Percentiles rank a stretch among this genome's conserved stretches.
Conservation (phyloP, 2,113 vertebrate genomes). For the Anolis carolinensis region DNA sequence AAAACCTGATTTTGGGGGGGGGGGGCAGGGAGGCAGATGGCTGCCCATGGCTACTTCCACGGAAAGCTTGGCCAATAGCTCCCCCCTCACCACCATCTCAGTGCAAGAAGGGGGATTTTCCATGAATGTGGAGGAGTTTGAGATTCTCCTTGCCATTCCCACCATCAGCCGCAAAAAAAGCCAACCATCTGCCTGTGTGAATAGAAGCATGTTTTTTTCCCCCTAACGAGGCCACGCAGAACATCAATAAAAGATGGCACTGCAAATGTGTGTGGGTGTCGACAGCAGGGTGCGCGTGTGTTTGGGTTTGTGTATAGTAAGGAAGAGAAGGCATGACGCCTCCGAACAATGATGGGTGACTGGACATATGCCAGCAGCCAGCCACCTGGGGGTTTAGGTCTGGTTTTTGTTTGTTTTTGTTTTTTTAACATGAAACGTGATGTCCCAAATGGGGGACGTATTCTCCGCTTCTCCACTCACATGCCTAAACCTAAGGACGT, state of each 20-base stretch:
- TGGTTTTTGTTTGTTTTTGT: background rate
- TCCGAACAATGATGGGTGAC: background rate
- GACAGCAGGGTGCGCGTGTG: slow-evolving; percentile 18
- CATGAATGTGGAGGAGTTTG: background rate
- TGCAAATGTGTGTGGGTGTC: slow-evolving; percentile 21
- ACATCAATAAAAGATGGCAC: slow-evolving; percentile 38
- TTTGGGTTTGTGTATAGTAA: slow-evolving; percentile 29
- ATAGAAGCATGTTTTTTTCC: slow-evolving; percentile 16
- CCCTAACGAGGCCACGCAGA: slow-evolving; percentile 23
- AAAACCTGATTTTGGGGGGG: background rate
- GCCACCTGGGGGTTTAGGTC: background rate
- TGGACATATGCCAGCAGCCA: background rate
- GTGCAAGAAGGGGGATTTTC: background rate
- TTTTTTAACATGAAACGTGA: slow-evolving; percentile 5
- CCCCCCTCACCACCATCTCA: background rate
- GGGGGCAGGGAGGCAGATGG: background rate
- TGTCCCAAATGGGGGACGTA: background rate
- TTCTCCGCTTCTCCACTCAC: background rate
- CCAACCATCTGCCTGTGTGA: slow-evolving; percentile 30
- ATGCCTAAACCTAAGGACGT: background rate
- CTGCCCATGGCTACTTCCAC: background rate
- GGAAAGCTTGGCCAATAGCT: background rate
- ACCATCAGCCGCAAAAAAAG: background rate
- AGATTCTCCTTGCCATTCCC: background rate
- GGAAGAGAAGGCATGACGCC: background rate